Base-by-base conservation (phyloP, 2,888 invertebrate genomes). In the Hirtodrosophila confusa region DNA sequence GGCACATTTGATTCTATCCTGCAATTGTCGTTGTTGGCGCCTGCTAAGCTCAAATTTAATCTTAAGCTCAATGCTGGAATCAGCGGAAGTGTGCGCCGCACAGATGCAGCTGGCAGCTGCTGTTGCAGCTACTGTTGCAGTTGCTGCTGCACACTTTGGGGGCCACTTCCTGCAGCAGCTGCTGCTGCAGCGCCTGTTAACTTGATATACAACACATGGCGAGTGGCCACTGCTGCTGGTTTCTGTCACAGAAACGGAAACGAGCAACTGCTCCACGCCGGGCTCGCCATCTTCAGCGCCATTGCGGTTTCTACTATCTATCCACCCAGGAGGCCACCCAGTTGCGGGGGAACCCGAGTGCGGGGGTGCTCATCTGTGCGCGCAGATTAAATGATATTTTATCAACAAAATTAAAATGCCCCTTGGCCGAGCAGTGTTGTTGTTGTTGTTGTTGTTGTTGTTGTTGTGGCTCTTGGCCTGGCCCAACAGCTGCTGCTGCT, bases 311-410 rank as follows among this genome's bases (percentile, higher is more conserved):
- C 17, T 51, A 55, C 17, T 51, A 55, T 58, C 39, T 51, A 54
- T 45, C 17, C 33, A 24, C 41, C 31, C 40, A 31, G 8, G 27
- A 37, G 36, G 12, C 37, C 17, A 27, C 27, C 27, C 27, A 0
- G 9, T 33, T 9, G 27, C 41, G 11, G 8, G 29, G 39, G 17
- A 24, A 7, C n/a, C n/a, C 10, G 6, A 37, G 24, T 27, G 44
- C 27, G 47, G 40, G 9, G 35, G 39, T 41, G 48, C 49, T 69
- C 74, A 73, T 60, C 74, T 74, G 75, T 69, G 70, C 45, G 73
- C 71, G 51, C 65, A 82, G 83, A 85, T 84, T 82, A 85, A 82
- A 80, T 83, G 75, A 70, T 77, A 83, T 84, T 84, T 84, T 86
- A 84, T 75, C 86, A 83, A 72, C 75, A 76, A 85, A 78, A 82